Base-by-base conservation (phyloP, 2,888 invertebrate genomes). In the Tenthredo notha region DNA sequence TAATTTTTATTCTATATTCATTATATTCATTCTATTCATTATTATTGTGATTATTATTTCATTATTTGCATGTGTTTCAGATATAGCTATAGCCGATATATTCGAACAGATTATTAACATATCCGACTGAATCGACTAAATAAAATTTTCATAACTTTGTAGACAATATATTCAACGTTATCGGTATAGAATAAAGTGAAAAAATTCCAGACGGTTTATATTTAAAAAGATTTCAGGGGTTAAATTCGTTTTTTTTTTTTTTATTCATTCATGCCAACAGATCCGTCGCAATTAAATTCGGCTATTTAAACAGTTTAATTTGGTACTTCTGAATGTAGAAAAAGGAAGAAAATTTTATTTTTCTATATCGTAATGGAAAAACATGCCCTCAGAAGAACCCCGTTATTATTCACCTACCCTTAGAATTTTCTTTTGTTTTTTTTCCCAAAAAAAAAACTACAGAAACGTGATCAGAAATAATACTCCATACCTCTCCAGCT, bases 401-500 rank as follows among this genome's bases (percentile, higher is more conserved):
- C 54, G 54, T 54, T 33, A 54, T 54, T 54, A 77, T 54, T 54
- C 33, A 61, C 61, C 25, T 47, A 74, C 43, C 74, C 15, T 9
- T 25, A n/a, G 77, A 33, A 29, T 50, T 7, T 37, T 37, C 33
- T 33, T 33, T 33, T 33, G 0, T 75, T 77, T 37, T 37, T 50
- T 77, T 77, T 9, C 50, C 9, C 33, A 54, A 77, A 50, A 77
- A 54, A 54, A 50, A 77, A 54, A 54, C 50, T 77, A 33, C 54
- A 54, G 29, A 33, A 50, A 77, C 77, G 77, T 77, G 77, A 77
- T 37, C 77, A 33, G 77, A 77, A 77, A 54, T 18, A 77, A 77
- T 29, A 77, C 50, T 50, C 4, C 74, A 25, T 15, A 12, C 74
- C 10, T 21, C 12, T 21, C 43, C 12, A 10, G 4, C 43, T 74